Conservation (phyloP, 2,113 vertebrate genomes). For the Anoura caudifer region DNA sequence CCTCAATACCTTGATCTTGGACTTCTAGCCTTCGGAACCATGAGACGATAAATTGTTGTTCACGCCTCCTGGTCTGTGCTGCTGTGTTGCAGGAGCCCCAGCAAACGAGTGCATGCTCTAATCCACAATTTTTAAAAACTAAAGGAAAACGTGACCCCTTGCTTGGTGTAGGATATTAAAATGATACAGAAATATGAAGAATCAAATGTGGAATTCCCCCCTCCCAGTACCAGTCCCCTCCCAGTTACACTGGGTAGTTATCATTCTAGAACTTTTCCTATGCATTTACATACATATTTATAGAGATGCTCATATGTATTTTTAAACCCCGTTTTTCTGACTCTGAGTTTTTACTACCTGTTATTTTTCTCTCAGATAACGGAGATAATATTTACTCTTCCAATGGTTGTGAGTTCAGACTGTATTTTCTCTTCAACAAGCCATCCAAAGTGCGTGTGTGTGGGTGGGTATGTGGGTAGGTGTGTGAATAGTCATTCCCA, state of each 20-base stretch:
- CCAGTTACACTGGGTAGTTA: background rate
- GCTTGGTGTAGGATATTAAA: background rate
- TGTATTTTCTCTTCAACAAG: background rate
- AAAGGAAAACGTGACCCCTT: background rate
- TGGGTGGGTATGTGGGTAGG: background rate
- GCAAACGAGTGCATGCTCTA: background rate
- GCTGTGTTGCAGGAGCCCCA: background rate
- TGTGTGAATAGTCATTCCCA: background rate
- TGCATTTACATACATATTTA: background rate
- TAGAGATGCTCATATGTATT: background rate
- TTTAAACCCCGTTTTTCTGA: slow-evolving; percentile 15
- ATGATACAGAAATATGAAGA: background rate
- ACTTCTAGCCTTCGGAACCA: background rate
- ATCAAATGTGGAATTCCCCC: background rate
- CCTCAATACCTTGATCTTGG: background rate
- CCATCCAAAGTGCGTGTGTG: background rate
- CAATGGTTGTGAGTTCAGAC: background rate
- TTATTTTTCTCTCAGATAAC: background rate
- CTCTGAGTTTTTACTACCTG: background rate
- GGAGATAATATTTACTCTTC: background rate
- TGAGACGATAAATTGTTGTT: background rate
- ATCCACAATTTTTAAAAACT: background rate
- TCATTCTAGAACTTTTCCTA: background rate
- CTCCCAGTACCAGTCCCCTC: background rate
- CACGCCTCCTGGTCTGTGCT: background rate